These are phyloP conservation scores for Mythimna albipuncta DNA, from an alignment of 2,888 invertebrate species.

Conservation along the genomic window DNA sequence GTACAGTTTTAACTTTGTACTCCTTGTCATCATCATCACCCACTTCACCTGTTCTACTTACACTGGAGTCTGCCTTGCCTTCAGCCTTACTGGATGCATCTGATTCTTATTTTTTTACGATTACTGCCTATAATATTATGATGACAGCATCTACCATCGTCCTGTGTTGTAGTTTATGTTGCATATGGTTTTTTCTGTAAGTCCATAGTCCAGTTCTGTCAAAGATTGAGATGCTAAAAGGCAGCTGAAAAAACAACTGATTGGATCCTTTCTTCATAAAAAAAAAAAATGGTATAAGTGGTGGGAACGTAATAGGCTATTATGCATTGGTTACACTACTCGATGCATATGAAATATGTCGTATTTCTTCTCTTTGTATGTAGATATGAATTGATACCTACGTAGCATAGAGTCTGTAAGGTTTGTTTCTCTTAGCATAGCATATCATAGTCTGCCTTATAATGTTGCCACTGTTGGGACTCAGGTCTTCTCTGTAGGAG, in stretches of 20 bases:
- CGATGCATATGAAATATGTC: background rate
- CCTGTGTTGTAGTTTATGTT: background rate
- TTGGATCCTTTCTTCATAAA: too few relatives aligned
- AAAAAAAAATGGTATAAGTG: too few relatives aligned
- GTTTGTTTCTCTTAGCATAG: background rate
- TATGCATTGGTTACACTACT: background rate
- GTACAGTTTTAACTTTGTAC: background rate
- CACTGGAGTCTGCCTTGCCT: background rate
- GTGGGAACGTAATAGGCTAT: background rate
- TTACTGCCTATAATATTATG: background rate
- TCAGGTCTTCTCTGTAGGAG: too few relatives aligned
- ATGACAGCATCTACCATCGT: too few relatives aligned
- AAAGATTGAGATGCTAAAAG: too few relatives aligned
- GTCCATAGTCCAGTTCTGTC: too few relatives aligned
- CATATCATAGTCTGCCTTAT: too few relatives aligned
- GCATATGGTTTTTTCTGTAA: too few relatives aligned
- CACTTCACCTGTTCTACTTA: background rate
- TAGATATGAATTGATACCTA: too few relatives aligned
- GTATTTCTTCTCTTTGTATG: background rate
- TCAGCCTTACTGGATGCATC: background rate
- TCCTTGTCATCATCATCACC: background rate
- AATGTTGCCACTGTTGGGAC: too few relatives aligned
- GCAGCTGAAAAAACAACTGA: too few relatives aligned
- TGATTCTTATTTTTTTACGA: background rate
- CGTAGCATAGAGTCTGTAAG: background rate